Evolutionary conservation across 2,797 vertebrate species (phyloP).

Genomic region (Loris lydekkerianus): DNA sequence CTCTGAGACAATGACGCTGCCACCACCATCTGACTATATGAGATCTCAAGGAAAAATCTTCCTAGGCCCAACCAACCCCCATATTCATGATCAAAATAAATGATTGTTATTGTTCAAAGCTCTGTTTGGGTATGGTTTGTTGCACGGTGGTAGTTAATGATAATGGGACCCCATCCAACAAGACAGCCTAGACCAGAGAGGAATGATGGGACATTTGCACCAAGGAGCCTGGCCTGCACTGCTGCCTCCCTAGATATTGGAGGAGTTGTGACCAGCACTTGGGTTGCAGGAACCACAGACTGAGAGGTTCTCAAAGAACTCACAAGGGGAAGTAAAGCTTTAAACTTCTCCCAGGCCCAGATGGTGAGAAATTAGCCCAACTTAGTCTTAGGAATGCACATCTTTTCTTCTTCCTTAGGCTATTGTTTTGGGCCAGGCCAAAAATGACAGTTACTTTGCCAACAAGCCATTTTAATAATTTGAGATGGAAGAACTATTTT

Average conservation of each 20-base stretch:
- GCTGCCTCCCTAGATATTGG: background rate
- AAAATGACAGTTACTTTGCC: background rate
- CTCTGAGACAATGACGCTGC: background rate
- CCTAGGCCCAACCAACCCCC: background rate
- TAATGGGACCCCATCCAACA: background rate
- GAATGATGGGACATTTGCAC: background rate
- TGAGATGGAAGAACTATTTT: background rate
- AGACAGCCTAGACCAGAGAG: background rate
- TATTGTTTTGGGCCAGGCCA: background rate
- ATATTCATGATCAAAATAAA: background rate
- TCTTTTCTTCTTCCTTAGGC: background rate
- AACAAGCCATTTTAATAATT: background rate
- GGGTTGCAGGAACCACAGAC: background rate
- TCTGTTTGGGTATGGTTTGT: background rate
- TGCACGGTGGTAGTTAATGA: background rate
- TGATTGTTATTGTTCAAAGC: background rate
- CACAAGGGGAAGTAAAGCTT: background rate
- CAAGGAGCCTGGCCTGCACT: background rate
- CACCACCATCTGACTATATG: background rate
- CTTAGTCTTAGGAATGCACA: background rate
- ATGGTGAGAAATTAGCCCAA: background rate
- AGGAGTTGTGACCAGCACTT: background rate
- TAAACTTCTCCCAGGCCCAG: background rate
- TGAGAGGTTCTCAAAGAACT: conserved; percentile 1
- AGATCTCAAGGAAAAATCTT: background rate